A percentile compares a stretch with the other conserved stretches of the same genome.
Conservation (phyloP, 2,113 vertebrate genomes). For the Tautogolabrus adspersus region DNA sequence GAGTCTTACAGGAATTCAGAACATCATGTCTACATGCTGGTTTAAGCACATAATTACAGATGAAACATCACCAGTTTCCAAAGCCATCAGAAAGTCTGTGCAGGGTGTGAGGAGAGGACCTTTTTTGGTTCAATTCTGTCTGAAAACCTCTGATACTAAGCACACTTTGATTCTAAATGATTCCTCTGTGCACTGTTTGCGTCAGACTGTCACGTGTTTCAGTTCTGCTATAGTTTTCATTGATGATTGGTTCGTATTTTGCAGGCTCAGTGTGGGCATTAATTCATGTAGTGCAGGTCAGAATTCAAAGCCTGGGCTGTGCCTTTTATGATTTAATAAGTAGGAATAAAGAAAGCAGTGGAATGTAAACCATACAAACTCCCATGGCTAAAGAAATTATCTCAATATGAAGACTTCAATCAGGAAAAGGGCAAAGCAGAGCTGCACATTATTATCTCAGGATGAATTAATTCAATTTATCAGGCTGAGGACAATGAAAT, state of each 20-base stretch:
- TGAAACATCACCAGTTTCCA: conserved; percentile 45
- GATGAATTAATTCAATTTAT: conserved; percentile 52
- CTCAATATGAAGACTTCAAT: conserved; percentile 27
- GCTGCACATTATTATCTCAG: conserved; percentile 44
- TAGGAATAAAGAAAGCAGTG: neutral
- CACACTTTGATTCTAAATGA: neutral
- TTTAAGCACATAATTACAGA: conserved; percentile 50
- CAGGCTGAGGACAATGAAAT: conserved; percentile 27
- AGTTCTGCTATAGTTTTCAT: neutral
- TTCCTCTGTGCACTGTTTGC: neutral
- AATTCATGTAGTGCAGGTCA: conserved; percentile 3
- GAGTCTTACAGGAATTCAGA: conserved; percentile 17
- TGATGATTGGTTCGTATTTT: neutral
- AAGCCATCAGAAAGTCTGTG: conserved; percentile 28
- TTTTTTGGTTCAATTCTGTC: neutral
- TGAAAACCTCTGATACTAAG: conserved; percentile 9
- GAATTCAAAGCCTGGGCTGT: neutral
- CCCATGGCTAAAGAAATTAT: neutral
- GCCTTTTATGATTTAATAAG: conserved; percentile 8
- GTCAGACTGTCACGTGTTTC: neutral
- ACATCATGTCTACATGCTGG: conserved; percentile 47
- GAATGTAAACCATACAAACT: conserved; percentile 7
- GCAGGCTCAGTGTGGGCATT: neutral
- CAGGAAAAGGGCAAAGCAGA: conserved; percentile 5
- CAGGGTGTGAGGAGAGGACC: neutral